phyloP scores from a whole-genome alignment of 2,888 invertebrate genomes.

The Heliconius aoede region DNA sequence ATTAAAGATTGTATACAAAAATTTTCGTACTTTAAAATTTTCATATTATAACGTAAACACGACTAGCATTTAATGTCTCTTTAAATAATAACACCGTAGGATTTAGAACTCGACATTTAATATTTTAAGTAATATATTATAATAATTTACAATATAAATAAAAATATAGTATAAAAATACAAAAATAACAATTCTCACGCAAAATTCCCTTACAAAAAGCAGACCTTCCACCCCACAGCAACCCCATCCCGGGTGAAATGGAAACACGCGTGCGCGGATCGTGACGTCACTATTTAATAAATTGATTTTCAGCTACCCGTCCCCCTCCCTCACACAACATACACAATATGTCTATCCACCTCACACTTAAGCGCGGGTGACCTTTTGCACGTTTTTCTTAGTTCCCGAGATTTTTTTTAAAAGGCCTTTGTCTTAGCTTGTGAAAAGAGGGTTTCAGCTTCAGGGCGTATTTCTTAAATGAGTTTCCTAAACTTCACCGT shows the following conservation, averaged over 20 bases:
- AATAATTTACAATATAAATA: background rate
- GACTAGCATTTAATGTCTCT: slow-evolving; percentile 12
- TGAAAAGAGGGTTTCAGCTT: slow-evolving; percentile 69
- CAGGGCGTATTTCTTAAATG: slow-evolving; percentile 61
- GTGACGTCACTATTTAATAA: slow-evolving; percentile 84
- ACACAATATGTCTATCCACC: slow-evolving; percentile 57
- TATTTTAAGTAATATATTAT: background rate
- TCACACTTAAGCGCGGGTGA: slow-evolving; percentile 74
- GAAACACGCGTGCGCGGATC: slow-evolving; percentile 72
- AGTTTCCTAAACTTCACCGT: slow-evolving; percentile 48
- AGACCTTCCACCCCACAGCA: slow-evolving; percentile 57
- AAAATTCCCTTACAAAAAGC: slow-evolving; percentile 33
- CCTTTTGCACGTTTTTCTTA: slow-evolving; percentile 79
- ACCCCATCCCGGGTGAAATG: slow-evolving; percentile 72
- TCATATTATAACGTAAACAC: slow-evolving; percentile 28
- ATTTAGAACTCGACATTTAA: background rate
- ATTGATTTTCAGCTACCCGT: slow-evolving; percentile 80
- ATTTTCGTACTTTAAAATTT: slow-evolving; percentile 35
- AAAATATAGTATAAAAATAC: background rate
- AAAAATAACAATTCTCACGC: background rate
- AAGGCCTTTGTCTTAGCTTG: slow-evolving; percentile 75
- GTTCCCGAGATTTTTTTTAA: slow-evolving; percentile 67
- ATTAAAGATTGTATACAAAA: slow-evolving; percentile 41
- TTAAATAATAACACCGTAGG: slow-evolving; percentile 1
- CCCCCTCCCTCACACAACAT: slow-evolving; percentile 55